Conservation (phyloP, 2,113 vertebrate species). For the Python bivittatus region DNA sequence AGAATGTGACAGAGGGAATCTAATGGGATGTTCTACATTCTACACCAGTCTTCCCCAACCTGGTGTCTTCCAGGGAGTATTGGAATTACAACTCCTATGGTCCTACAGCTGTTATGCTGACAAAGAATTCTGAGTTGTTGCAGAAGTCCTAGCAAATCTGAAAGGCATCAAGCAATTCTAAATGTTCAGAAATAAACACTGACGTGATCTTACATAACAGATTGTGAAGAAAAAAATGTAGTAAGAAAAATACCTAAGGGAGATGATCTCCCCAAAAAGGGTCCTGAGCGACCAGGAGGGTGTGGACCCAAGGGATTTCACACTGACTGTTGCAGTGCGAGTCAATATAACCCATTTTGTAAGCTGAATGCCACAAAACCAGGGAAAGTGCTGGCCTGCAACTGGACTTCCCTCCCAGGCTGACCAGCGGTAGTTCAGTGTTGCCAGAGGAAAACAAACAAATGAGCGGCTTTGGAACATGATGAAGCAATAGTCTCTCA, state of each 20-base stretch:
- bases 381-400: not conserved
- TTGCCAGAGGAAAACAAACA: not conserved
- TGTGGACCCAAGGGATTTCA: not conserved
- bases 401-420: not conserved
- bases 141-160: not conserved
- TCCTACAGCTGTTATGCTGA: not conserved
- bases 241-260: constrained; percentile 5
- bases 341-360: not conserved
- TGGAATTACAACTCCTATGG: not conserved
- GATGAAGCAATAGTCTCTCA: not conserved
- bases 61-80: not conserved
- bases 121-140: not conserved
- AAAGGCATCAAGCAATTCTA: not conserved
- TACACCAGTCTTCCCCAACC: not conserved
- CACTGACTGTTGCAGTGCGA: not conserved
- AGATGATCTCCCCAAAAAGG: not conserved
- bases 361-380: not conserved
- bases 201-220: not conserved
- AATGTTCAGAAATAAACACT: constrained; percentile 16
- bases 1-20: not conserved
- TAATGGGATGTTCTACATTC: not conserved
- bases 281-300: not conserved
- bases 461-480: not conserved
- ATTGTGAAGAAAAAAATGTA: not conserved
- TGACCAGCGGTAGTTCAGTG: not conserved